phyloP scores from a whole-genome alignment of 1,140 invertebrate genomes.

The Pogonus chalceus region DNA sequence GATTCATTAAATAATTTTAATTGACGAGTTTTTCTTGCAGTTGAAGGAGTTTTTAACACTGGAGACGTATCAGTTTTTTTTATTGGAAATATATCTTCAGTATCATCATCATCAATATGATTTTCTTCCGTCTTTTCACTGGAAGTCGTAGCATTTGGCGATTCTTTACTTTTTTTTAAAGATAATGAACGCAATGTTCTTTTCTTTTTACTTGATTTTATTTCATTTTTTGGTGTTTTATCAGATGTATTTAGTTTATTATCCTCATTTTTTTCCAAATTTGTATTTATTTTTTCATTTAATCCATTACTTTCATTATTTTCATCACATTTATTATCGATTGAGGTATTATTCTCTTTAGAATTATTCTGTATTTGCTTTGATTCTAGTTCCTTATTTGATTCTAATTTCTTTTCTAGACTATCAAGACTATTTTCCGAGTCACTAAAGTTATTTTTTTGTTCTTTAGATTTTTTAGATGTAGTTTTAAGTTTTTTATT shows the following conservation, averaged over 20 bases:
- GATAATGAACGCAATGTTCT: not conserved
- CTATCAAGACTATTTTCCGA: slow-evolving; percentile 3
- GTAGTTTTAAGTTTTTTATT: not conserved
- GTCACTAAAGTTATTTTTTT: slow-evolving; percentile 12
- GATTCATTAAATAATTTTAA: not conserved
- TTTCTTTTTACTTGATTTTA: not conserved
- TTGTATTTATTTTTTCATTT: too few species aligned
- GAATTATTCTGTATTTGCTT: too few species aligned
- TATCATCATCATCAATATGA: not conserved
- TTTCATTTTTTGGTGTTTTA: not conserved
- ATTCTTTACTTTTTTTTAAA: not conserved
- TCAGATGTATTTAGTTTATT: not conserved
- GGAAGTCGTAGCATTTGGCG: too few species aligned
- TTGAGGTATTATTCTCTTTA: too few species aligned
- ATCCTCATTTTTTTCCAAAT: not conserved
- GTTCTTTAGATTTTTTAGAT: not conserved
- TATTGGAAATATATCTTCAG: not conserved
- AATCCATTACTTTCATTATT: too few species aligned
- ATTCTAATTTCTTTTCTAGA: too few species aligned
- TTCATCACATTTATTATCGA: too few species aligned
- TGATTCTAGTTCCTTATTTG: too few species aligned
- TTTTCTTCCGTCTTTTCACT: not conserved
- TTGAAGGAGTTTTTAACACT: not conserved
- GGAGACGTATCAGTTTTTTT: not conserved
- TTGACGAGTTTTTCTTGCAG: not conserved